phyloP scores from a whole-genome alignment of 2,797 vertebrate genomes.

The Triplophysa yarkandensis region DNA sequence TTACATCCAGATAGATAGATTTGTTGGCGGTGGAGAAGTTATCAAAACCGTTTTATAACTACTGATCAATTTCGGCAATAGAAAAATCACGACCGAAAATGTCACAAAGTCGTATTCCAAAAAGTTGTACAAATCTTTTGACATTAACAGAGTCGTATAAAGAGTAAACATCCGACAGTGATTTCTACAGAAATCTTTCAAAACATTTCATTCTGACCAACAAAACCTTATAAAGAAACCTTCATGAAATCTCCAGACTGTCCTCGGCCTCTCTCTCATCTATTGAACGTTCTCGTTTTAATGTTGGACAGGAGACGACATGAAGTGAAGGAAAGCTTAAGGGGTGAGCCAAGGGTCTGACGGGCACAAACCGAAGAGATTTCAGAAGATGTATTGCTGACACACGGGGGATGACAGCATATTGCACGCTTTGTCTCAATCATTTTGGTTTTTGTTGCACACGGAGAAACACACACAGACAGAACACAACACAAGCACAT shows the following conservation, averaged over 20 bases:
- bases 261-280: not conserved
- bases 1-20: not conserved
- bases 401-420: slow-evolving; percentile 16
- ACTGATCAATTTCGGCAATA: slow-evolving; percentile 29
- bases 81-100: slow-evolving; percentile 46
- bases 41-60: slow-evolving; percentile 44
- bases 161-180: slow-evolving; percentile 52
- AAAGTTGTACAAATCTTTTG: slow-evolving; percentile 43
- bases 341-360: slow-evolving; percentile 2
- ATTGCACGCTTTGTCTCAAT: slow-evolving; percentile 55
- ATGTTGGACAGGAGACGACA: slow-evolving; percentile 8
- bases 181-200: not conserved
- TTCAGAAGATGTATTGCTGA: not conserved
- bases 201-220: not conserved
- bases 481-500: slow-evolving; percentile 40
- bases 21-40: slow-evolving; percentile 29
- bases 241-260: not conserved
- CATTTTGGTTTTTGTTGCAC: slow-evolving; percentile 51
- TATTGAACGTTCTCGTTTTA: slow-evolving; percentile 40
- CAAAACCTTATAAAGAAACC: not conserved
- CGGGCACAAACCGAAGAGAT: slow-evolving; percentile 2
- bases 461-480: slow-evolving; percentile 48
- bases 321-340: not conserved
- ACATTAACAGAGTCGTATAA: slow-evolving; percentile 39
- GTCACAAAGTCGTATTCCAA: slow-evolving; percentile 45